These are phyloP conservation scores for Melospiza georgiana DNA, from an alignment of 2,113 vertebrate genomes.

Conservation along the genomic window DNA sequence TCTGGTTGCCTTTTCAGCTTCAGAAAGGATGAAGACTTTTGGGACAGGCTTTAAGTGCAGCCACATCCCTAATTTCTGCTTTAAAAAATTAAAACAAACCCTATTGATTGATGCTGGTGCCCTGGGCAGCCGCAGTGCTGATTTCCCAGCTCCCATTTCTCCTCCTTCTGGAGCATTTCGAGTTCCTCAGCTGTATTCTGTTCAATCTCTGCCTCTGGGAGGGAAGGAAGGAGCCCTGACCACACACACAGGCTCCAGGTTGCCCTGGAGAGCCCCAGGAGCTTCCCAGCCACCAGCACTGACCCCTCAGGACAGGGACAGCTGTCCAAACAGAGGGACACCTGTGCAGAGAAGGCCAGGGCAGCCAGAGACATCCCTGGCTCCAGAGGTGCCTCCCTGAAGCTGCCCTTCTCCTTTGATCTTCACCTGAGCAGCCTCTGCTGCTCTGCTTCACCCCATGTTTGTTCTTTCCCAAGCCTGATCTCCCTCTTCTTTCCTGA, in stretches of 20 bases:
- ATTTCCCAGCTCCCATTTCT: background rate
- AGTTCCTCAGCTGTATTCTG: background rate
- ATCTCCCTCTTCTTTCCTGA: background rate
- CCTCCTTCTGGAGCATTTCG: background rate
- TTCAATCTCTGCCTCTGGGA: background rate
- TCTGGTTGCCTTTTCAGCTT: background rate
- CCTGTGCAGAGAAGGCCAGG: background rate
- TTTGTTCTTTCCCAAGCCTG: background rate
- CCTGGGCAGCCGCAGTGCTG: fast-evolving
- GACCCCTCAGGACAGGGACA: background rate
- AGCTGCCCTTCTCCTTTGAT: conserved; percentile 14
- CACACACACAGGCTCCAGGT: background rate
- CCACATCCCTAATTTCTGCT: background rate
- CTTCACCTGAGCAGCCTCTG: background rate
- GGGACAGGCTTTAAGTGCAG: background rate
- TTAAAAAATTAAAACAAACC: background rate
- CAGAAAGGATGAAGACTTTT: background rate
- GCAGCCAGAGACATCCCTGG: background rate
- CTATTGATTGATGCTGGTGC: background rate
- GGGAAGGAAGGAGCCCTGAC: background rate
- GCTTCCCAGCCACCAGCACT: background rate
- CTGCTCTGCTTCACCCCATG: fast-evolving
- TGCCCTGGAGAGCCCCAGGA: background rate
- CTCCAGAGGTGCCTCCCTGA: background rate
- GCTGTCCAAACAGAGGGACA: conserved; percentile 44